These are phyloP conservation scores for Ascaphus truei DNA, from an alignment of 2,113 vertebrate genomes.

Conservation along the genomic window DNA sequence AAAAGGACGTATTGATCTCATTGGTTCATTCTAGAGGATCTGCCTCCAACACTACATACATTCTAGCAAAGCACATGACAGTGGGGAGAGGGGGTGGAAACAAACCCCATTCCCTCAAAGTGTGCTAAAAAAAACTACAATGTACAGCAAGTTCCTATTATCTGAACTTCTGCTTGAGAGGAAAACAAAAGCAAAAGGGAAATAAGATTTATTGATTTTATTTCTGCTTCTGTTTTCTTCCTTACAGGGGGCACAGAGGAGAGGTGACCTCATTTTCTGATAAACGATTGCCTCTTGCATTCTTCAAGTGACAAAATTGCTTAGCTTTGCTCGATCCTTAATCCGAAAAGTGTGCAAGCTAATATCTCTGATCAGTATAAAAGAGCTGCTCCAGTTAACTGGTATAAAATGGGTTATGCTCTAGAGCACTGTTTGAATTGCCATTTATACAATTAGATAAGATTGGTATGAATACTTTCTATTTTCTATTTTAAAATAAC, in stretches of 20 bases:
- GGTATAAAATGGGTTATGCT: background rate
- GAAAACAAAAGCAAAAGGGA: background rate
- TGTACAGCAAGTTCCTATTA: background rate
- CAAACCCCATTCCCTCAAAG: too few relatives aligned
- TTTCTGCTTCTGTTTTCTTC: slow-evolving; percentile 1
- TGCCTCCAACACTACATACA: too few relatives aligned
- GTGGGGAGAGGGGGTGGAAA: too few relatives aligned
- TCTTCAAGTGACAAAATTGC: slow-evolving; percentile 16
- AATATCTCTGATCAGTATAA: background rate
- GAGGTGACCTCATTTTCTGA: slow-evolving; percentile 20
- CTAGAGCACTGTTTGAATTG: background rate
- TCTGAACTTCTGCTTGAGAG: background rate
- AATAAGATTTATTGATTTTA: slow-evolving; percentile 12
- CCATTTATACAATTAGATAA: background rate
- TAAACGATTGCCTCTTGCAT: slow-evolving; percentile 9
- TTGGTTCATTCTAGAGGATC: too few relatives aligned
- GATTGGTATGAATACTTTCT: background rate
- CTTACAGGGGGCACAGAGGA: slow-evolving; percentile 11
- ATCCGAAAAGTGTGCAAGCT: background rate
- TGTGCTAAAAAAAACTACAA: background rate
- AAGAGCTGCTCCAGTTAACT: background rate
- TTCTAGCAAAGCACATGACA: too few relatives aligned
- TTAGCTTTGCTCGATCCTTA: background rate
- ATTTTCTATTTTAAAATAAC: too few relatives aligned
- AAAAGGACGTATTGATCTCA: too few relatives aligned